Conservation (phyloP, 2,113 vertebrate genomes). For the Buteo buteo region DNA sequence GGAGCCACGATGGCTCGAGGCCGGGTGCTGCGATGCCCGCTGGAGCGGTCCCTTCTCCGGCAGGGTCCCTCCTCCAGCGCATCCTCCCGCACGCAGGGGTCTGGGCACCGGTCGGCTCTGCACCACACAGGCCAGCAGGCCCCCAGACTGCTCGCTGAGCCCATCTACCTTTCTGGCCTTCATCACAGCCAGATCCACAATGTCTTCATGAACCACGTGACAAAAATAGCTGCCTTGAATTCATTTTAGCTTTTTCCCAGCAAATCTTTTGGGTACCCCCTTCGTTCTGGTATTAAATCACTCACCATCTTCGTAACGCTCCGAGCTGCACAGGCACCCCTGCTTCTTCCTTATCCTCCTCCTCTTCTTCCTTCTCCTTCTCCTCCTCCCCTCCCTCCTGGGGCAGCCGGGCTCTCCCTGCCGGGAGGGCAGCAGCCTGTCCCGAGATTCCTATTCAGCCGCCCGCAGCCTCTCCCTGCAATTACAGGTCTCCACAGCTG, state of each 20-base stretch:
- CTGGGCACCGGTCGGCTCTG: background rate
- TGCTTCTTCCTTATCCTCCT: background rate
- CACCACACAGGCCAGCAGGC: background rate
- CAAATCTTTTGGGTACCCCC: background rate
- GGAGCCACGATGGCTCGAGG: accelerated
- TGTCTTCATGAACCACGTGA: accelerated
- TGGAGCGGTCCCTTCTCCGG: too few relatives aligned
- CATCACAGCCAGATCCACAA: background rate
- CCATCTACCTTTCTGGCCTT: background rate
- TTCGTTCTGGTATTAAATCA: background rate
- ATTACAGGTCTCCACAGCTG: background rate
- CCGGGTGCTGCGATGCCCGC: accelerated
- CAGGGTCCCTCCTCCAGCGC: background rate
- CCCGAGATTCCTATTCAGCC: background rate
- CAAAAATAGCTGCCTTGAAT: background rate
- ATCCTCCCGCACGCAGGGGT: background rate
- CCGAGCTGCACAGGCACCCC: background rate
- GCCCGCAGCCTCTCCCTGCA: constrained; percentile 6
- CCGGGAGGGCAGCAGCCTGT: background rate
- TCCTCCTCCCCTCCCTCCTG: background rate
- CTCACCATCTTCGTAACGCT: background rate
- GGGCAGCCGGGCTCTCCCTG: background rate
- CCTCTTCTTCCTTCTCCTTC: background rate
- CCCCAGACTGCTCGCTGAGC: background rate
- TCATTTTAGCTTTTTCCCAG: background rate